Evolutionary conservation across 1,140 invertebrate species (phyloP).

Genomic region (Leptopilina boulardi): DNA sequence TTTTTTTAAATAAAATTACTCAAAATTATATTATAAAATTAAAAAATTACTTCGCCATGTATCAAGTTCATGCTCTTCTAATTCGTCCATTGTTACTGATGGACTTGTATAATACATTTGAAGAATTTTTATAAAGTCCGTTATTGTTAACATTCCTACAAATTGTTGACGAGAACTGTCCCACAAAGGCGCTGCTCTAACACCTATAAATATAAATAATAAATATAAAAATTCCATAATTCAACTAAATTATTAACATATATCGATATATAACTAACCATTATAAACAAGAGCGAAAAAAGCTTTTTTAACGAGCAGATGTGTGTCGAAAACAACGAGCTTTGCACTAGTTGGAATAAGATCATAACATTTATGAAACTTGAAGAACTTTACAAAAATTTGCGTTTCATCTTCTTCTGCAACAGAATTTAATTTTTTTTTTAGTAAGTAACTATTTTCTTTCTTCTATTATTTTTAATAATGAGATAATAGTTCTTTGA

Average conservation of each 20-base stretch:
- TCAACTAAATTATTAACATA: not conserved
- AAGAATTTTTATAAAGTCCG: slow-evolving; percentile 99
- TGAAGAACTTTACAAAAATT: slow-evolving; percentile 99
- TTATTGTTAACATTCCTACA: slow-evolving; percentile 99
- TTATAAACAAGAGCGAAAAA: slow-evolving; percentile 99
- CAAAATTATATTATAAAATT: too few species aligned
- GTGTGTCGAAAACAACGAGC: slow-evolving; percentile 99
- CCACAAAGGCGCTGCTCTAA: slow-evolving; percentile 98
- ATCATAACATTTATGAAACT: slow-evolving; percentile 99
- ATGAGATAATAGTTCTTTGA: not conserved
- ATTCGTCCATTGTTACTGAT: slow-evolving; percentile 93
- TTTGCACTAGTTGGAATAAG: slow-evolving; percentile 99
- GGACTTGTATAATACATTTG: slow-evolving; percentile 98
- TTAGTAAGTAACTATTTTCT: not conserved
- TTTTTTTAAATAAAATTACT: too few species aligned
- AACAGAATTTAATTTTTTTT: slow-evolving; percentile 71
- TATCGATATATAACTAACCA: slow-evolving; percentile 80
- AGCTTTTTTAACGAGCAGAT: slow-evolving; percentile 98
- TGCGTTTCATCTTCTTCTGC: slow-evolving; percentile 97
- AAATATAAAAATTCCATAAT: slow-evolving; percentile 20
- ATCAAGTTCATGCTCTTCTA: slow-evolving; percentile 98
- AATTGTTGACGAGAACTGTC: slow-evolving; percentile 94
- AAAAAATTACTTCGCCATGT: slow-evolving; percentile 91
- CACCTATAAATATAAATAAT: slow-evolving; percentile 78
- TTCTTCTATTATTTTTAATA: not conserved